Conservation (phyloP, 1,140 invertebrate species). For the Propsilocerus akamusi region DNA sequence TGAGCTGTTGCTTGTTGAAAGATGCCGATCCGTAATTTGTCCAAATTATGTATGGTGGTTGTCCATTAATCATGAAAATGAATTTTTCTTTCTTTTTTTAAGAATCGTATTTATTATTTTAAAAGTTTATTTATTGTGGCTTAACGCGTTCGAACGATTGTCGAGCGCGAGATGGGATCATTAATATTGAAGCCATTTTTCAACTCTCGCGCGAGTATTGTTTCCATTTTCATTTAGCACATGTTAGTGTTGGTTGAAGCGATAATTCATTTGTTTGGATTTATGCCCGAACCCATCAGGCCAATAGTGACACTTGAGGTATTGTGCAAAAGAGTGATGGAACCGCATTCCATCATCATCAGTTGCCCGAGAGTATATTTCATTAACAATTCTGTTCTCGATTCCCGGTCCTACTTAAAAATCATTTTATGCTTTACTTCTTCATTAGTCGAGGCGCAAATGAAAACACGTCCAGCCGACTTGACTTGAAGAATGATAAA, state of each 20-base stretch:
- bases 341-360: background rate
- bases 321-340: background rate
- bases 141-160: no score
- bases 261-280: background rate
- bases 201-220: no score
- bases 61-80: background rate
- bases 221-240: slow-evolving; percentile 1
- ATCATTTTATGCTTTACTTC: background rate
- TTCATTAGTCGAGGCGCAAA: no score
- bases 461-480: no score
- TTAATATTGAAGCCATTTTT: slow-evolving; percentile 2
- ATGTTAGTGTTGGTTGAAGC: background rate
- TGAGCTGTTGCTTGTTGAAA: background rate
- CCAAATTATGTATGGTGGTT: background rate
- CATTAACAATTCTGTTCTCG: background rate
- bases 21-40: slow-evolving; percentile 1
- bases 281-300: background rate
- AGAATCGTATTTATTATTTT: background rate
- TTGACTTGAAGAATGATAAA: no score
- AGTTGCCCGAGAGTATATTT: background rate
- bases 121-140: slow-evolving; percentile 3
- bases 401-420: background rate
- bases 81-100: background rate
- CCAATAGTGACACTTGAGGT: background rate
- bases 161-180: background rate